Evolutionary conservation across 2,113 vertebrate genomes (phyloP), one percentile per base, ranked within the genome.

Genomic region (Odontesthes bonariensis): DNA sequence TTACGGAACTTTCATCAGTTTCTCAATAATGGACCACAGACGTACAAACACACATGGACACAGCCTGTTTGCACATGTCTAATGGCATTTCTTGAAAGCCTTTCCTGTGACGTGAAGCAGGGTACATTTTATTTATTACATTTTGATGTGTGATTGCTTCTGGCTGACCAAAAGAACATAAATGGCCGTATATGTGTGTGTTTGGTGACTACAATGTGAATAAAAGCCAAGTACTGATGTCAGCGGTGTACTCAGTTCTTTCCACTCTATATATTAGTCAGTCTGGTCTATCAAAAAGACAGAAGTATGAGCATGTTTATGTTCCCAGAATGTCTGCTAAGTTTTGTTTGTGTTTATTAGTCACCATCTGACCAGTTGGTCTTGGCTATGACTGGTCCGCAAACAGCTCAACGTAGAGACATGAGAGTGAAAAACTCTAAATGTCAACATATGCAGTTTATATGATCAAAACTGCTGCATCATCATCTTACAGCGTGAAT

Each of bases 181-280:
- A 23, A 14, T 32, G 33, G 59, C 5, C 31, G 2, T 32, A 23
- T 55, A 8, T 44, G 19, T 59, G 19, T 33, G 20, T 40, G n/a
- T 47, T 14, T 35, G 56, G 63, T 77, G 65, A 86, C 59, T 35
- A 52, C 61, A 46, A 3, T 17, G 57, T 86, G 79, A 79, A 81
- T 83, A 85, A 75, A 63, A 64, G 20, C 12, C 46, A 64, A n/a
- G 7, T 19, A 5, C 60, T 19, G 49, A 88, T 42, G 80, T 81
- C 84, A 90, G 47, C 12, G 4, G 35, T 38, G 32, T 33, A n/a
- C 63, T 76, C 0, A 44, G 65, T 78, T 78, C 56, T 85, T 89
- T 89, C 87, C 80, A 54, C 22, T 67, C 46, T 80, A 65, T 71
- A 73, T 65, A 67, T 89, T 77, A 73, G 80, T 89, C 73, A 82